These are phyloP conservation scores for Cirrhinus mrigala DNA, from an alignment of 2,797 vertebrate species.

Conservation along the genomic window DNA sequence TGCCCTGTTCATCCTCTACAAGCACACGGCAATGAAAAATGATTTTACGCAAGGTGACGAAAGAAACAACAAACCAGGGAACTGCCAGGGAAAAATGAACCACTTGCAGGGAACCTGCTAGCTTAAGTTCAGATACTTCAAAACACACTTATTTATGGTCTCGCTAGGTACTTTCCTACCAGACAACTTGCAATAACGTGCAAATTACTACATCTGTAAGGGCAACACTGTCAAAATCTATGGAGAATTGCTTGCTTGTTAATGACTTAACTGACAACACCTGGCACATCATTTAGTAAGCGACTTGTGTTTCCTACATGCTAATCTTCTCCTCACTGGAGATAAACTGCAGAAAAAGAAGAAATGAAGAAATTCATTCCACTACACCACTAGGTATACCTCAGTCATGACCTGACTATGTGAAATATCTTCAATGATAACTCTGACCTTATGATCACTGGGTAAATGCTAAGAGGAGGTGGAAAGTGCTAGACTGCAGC, in stretches of 20 bases:
- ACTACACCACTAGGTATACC: neutral
- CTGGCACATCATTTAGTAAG: neutral
- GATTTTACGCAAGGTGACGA: slow-evolving; percentile 10
- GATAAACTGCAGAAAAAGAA: neutral
- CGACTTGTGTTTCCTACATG: neutral
- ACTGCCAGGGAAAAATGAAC: slow-evolving; percentile 10
- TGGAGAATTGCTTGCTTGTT: neutral
- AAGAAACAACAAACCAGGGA: slow-evolving; percentile 22
- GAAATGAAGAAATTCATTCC: neutral
- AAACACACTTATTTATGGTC: slow-evolving; percentile 4
- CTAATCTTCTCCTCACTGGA: neutral
- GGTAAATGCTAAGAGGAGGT: slow-evolving; percentile 44
- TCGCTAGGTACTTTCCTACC: neutral
- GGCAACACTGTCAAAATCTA: neutral
- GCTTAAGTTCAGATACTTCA: neutral
- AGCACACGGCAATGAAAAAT: slow-evolving; percentile 20
- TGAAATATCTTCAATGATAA: slow-evolving; percentile 52
- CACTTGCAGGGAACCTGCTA: neutral
- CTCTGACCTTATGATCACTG: slow-evolving; percentile 51
- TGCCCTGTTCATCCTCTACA: slow-evolving; percentile 9
- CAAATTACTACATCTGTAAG: slow-evolving; percentile 4
- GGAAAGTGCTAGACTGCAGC: slow-evolving; percentile 63
- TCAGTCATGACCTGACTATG: neutral
- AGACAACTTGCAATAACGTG: neutral
- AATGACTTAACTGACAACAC: slow-evolving; percentile 13